phyloP scores from a whole-genome alignment of 2,797 vertebrate genomes.

The Enteromius argenteus region DNA sequence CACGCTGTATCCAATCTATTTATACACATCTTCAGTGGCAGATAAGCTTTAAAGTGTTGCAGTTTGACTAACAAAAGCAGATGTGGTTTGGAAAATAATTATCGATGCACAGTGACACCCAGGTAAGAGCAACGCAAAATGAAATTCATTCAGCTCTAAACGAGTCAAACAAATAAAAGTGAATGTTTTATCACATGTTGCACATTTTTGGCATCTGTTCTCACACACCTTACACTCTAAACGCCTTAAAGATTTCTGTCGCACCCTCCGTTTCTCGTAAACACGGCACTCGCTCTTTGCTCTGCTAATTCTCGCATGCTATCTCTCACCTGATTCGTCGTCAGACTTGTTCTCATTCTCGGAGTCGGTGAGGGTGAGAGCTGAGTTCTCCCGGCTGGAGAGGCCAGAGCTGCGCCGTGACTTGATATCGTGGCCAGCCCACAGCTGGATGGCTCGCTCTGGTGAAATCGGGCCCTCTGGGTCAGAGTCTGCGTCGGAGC shows the following conservation, averaged over 20 bases:
- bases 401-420: constrained; percentile 86
- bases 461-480: constrained; percentile 86
- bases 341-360: constrained; percentile 91
- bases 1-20: background rate
- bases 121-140: constrained; percentile 21
- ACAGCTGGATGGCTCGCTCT: constrained; percentile 85
- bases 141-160: constrained; percentile 48
- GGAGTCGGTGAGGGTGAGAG: constrained; percentile 88
- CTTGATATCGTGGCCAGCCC: constrained; percentile 82
- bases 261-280: constrained; percentile 17
- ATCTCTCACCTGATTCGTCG: constrained; percentile 84
- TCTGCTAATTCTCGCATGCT: constrained; percentile 5
- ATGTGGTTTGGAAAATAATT: background rate
- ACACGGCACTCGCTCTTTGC: background rate
- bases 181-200: constrained; percentile 44
- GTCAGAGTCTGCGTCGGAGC: constrained; percentile 86
- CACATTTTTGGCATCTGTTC: constrained; percentile 41
- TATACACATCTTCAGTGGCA: background rate
- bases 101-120: background rate
- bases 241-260: constrained; percentile 37
- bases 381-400: constrained; percentile 88
- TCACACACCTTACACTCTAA: constrained; percentile 14
- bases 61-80: constrained; percentile 1
- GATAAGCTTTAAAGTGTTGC: background rate
- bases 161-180: constrained; percentile 12